These are phyloP conservation scores for Apogon hyalosoma DNA, from an alignment of 2,797 vertebrate species.

Conservation along the genomic window DNA sequence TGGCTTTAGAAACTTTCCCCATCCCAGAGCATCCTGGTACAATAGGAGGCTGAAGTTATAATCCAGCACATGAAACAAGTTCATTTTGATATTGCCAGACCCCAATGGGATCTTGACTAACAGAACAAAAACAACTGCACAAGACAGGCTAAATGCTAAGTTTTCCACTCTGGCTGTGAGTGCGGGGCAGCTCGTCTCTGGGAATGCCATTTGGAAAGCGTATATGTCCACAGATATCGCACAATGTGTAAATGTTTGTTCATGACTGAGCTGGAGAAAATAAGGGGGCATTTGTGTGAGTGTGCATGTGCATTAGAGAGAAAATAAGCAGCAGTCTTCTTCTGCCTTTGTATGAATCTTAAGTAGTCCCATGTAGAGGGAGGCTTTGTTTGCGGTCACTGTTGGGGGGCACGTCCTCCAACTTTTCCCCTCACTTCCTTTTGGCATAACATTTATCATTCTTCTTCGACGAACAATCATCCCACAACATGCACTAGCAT, in stretches of 20 bases:
- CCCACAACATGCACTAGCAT: slow-evolving; percentile 80
- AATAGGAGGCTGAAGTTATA: slow-evolving; percentile 44
- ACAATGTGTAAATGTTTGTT: slow-evolving; percentile 74
- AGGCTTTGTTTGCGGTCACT: slow-evolving; percentile 78
- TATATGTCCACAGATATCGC: slow-evolving; percentile 61
- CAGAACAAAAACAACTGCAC: slow-evolving; percentile 12
- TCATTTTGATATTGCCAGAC: slow-evolving; percentile 13
- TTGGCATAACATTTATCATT: slow-evolving; percentile 85
- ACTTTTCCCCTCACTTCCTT: slow-evolving; percentile 80
- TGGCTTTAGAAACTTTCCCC: slow-evolving; percentile 71
- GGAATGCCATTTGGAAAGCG: slow-evolving; percentile 57
- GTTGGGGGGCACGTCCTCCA: slow-evolving; percentile 75
- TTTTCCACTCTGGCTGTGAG: background rate
- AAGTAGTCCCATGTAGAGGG: slow-evolving; percentile 74
- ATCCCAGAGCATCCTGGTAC: slow-evolving; percentile 56
- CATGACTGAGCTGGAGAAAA: slow-evolving; percentile 35
- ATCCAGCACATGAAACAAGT: slow-evolving; percentile 36
- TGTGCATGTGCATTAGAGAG: slow-evolving; percentile 29
- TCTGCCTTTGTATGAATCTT: slow-evolving; percentile 76
- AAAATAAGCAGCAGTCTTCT: slow-evolving; percentile 64
- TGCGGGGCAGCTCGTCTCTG: slow-evolving; percentile 37
- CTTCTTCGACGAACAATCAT: slow-evolving; percentile 82
- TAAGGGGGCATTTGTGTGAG: slow-evolving; percentile 31
- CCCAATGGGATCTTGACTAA: slow-evolving; percentile 21
- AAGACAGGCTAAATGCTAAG: slow-evolving; percentile 5